Evolutionary conservation across 2,888 invertebrate genomes (phyloP).

Genomic region (Volucella zonaria): DNA sequence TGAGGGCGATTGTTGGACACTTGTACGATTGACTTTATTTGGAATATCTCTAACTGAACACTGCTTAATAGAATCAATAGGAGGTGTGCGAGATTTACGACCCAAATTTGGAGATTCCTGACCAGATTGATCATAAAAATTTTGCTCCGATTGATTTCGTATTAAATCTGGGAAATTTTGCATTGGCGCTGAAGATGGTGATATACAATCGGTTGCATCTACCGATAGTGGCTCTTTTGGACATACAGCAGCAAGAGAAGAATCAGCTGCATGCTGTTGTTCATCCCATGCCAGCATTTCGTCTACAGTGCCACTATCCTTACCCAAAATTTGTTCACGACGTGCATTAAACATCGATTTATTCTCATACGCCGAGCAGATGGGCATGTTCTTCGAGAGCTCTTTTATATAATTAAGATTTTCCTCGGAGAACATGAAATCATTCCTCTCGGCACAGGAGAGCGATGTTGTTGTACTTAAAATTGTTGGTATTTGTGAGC

Average conservation of each 20-base stretch:
- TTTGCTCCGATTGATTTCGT: slow-evolving; percentile 66
- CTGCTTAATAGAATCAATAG: neutral
- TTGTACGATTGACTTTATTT: slow-evolving; percentile 9
- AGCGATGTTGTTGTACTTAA: slow-evolving; percentile 66
- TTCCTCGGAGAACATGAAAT: slow-evolving; percentile 80
- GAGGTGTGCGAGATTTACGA: slow-evolving; percentile 27
- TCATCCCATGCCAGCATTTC: slow-evolving; percentile 79
- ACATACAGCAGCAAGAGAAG: slow-evolving; percentile 74
- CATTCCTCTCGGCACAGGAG: slow-evolving; percentile 73
- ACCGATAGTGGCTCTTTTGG: neutral
- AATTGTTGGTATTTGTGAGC: slow-evolving; percentile 61
- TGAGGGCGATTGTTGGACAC: slow-evolving; percentile 15
- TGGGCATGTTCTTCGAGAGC: slow-evolving; percentile 82
- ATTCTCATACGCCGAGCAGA: slow-evolving; percentile 82
- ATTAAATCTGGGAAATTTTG: slow-evolving; percentile 65
- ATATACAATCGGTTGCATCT: slow-evolving; percentile 2
- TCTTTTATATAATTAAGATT: slow-evolving; percentile 82
- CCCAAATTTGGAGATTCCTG: slow-evolving; percentile 42
- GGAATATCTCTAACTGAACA: slow-evolving; percentile 14
- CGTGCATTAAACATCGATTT: slow-evolving; percentile 81
- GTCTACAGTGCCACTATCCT: slow-evolving; percentile 76
- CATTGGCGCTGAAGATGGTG: slow-evolving; percentile 57
- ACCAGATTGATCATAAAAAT: slow-evolving; percentile 51
- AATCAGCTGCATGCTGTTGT: slow-evolving; percentile 77
- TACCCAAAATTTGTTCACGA: slow-evolving; percentile 74